Evolutionary conservation across 2,888 invertebrate genomes (phyloP).

Genomic region (Cepaea hortensis): DNA sequence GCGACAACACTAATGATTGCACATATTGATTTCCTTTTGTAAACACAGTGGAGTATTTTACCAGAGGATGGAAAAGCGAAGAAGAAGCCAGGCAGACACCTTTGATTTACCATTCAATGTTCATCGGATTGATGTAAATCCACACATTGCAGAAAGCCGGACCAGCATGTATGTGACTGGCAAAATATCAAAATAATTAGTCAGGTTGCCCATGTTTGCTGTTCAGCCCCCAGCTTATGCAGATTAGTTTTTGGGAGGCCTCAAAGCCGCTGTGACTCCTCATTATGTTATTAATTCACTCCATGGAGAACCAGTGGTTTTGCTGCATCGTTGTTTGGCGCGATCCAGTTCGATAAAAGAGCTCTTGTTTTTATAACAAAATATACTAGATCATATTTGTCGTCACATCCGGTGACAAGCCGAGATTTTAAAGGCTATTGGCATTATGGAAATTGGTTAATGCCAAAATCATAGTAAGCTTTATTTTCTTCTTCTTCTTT

Average conservation of each 20-base stretch:
- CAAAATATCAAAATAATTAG: slow-evolving; percentile 25
- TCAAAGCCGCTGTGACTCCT: slow-evolving; percentile 1
- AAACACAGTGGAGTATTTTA: too few species aligned
- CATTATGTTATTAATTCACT: background rate
- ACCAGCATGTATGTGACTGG: background rate
- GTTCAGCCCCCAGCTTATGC: background rate
- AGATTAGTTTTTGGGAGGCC: background rate
- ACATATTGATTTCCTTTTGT: too few species aligned
- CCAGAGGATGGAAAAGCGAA: too few species aligned
- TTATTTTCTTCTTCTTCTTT: too few species aligned
- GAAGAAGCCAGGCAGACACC: too few species aligned
- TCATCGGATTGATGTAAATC: background rate
- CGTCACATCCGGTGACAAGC: background rate
- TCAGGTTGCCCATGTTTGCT: slow-evolving; percentile 8
- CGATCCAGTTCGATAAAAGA: too few species aligned
- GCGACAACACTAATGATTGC: too few species aligned
- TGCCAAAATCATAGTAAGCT: too few species aligned
- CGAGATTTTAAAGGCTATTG: background rate
- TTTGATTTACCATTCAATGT: background rate
- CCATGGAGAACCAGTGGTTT: background rate
- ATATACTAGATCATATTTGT: background rate
- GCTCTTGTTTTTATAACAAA: too few species aligned
- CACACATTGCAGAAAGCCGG: background rate
- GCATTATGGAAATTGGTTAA: too few species aligned
- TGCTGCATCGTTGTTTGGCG: too few species aligned